Evolutionary conservation across 2,113 vertebrate genomes (phyloP).

Genomic region (Pogona vitticeps): DNA sequence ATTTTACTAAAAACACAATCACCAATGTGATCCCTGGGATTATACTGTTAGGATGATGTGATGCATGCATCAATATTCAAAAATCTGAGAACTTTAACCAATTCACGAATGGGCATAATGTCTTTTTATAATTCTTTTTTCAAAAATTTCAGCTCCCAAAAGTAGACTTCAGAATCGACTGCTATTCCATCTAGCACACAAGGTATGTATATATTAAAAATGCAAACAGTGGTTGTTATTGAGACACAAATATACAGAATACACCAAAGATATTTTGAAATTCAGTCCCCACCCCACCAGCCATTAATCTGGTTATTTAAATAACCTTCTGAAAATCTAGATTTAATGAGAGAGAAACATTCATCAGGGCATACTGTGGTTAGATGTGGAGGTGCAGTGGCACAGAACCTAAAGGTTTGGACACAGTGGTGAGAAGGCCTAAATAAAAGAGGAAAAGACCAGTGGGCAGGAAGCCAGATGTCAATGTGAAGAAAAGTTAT

Average conservation of each 20-base stretch:
- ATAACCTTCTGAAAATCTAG: neutral
- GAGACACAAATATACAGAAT: neutral
- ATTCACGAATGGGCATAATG: neutral
- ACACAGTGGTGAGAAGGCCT: neutral
- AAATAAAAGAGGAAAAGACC: neutral
- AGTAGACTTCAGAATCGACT: constrained; percentile 93
- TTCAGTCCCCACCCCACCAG: neutral
- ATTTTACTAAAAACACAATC: no score
- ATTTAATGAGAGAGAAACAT: neutral
- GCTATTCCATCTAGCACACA: constrained; percentile 96
- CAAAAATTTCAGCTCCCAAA: constrained; percentile 79
- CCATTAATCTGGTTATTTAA: no score
- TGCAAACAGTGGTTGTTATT: neutral
- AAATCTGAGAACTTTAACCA: constrained; percentile 6
- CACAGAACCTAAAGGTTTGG: neutral
- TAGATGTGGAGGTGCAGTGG: neutral
- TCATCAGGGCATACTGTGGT: neutral
- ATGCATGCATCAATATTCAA: constrained; percentile 6
- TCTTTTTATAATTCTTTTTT: constrained; percentile 43
- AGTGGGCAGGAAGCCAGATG: neutral
- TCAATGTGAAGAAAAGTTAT: neutral
- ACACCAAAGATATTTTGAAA: neutral
- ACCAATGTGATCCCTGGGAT: neutral
- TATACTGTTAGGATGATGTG: neutral
- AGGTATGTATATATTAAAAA: constrained; percentile 80